Percentiles rank a stretch among this genome's conserved stretches.
Conservation (phyloP, 1,140 invertebrate species). For the Drosophila varians region DNA sequence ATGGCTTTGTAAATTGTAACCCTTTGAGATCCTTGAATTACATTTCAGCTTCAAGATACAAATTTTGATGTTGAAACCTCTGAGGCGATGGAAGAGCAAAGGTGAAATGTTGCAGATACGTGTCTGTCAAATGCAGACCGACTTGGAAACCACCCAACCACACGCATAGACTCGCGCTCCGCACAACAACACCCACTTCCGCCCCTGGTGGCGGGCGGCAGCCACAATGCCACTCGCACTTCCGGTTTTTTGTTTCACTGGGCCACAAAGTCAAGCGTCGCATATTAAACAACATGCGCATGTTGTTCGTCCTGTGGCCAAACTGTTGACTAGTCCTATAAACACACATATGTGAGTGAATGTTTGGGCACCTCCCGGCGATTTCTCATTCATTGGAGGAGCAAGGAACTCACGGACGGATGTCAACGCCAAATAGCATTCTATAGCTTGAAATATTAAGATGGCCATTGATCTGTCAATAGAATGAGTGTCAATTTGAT, state of each 20-base stretch:
- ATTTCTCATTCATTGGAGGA: conserved; percentile 25
- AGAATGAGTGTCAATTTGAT: conserved; percentile 57
- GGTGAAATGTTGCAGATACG: neutral
- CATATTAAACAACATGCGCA: conserved; percentile 57
- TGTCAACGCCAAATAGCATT: conserved; percentile 34
- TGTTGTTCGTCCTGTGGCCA: conserved; percentile 21
- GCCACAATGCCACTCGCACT: conserved; percentile 39
- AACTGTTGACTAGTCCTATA: conserved; percentile 2
- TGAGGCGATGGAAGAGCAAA: neutral
- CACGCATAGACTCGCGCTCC: conserved; percentile 1
- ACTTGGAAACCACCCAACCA: neutral
- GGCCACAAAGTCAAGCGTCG: conserved; percentile 53
- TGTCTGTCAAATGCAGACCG: conserved; percentile 30
- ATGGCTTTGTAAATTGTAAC: too few relatives aligned
- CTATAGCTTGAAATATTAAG: conserved; percentile 31
- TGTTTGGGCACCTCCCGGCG: conserved; percentile 3
- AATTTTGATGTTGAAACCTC: too few relatives aligned
- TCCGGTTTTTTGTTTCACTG: conserved; percentile 45
- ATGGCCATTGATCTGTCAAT: conserved; percentile 31
- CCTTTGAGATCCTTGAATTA: too few relatives aligned
- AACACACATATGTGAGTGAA: neutral
- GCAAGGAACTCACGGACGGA: conserved; percentile 8
- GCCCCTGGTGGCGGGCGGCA: neutral
- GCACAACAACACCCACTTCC: neutral
- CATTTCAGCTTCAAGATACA: too few relatives aligned